Evolutionary conservation across 1,140 invertebrate species (phyloP).

Genomic region (Achatina immaculata): DNA sequence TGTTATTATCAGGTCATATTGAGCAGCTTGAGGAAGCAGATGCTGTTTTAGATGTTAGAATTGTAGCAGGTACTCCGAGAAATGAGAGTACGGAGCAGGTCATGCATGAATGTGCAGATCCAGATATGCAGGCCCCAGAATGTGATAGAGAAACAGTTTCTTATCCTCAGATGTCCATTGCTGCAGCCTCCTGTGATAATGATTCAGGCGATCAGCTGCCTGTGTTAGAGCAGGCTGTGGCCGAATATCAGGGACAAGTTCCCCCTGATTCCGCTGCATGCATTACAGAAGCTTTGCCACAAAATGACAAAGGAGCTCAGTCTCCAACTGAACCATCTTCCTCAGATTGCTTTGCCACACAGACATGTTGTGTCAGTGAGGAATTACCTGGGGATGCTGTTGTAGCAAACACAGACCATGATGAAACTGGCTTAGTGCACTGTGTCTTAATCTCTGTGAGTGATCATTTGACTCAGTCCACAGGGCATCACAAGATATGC

Average conservation of each 20-base stretch:
- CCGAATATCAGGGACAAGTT: neutral
- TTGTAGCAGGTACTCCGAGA: neutral
- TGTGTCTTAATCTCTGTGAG: neutral
- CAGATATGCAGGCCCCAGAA: conserved; percentile 27
- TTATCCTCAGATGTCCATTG: neutral
- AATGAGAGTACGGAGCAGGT: neutral
- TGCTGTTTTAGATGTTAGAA: neutral
- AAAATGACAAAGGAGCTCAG: neutral
- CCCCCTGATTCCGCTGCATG: neutral
- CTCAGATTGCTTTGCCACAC: neutral
- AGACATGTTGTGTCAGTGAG: neutral
- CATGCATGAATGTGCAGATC: neutral
- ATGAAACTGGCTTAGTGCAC: neutral
- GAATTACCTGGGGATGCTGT: neutral
- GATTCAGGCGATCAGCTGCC: neutral
- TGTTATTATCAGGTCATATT: neutral
- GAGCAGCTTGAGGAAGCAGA: neutral
- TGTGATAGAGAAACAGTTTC: conserved; percentile 28
- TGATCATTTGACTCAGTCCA: neutral
- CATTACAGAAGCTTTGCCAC: neutral
- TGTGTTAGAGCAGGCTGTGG: neutral
- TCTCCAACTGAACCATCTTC: neutral
- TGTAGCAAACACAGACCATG: neutral
- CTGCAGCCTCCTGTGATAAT: neutral
- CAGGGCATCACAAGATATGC: neutral